phyloP scores from a whole-genome alignment of 2,888 invertebrate species.

The Apoderus coryli region DNA sequence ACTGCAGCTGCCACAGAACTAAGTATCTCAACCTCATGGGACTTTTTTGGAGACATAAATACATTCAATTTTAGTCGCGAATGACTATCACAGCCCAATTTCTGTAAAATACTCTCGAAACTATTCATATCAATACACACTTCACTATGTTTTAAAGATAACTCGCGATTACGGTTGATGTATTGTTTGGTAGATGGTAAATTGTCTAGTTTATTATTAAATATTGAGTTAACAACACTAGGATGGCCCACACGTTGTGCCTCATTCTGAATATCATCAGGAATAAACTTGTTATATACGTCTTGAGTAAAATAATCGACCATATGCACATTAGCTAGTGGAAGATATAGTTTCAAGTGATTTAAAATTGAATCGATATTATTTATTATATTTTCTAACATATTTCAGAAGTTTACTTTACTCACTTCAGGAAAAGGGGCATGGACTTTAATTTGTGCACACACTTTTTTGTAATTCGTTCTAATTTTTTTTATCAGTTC shows the following conservation, averaged over 20 bases:
- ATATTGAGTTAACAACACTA: constrained; percentile 37
- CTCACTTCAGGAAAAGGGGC: constrained; percentile 38
- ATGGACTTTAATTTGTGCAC: constrained; percentile 49
- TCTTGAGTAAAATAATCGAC: constrained; percentile 52
- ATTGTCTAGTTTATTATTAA: constrained; percentile 24
- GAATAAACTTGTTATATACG: constrained; percentile 44
- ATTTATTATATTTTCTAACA: too few species aligned
- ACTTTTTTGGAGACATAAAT: constrained; percentile 69
- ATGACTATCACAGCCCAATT: constrained; percentile 28
- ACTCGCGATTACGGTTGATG: constrained; percentile 21
- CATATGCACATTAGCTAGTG: constrained; percentile 63
- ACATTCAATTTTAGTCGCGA: constrained; percentile 36
- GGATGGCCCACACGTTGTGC: constrained; percentile 33
- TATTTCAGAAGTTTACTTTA: constrained; percentile 46
- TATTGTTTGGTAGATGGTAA: constrained; percentile 23
- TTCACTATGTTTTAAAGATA: constrained; percentile 26
- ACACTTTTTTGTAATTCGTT: constrained; percentile 51
- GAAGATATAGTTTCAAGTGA: constrained; percentile 44
- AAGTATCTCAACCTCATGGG: constrained; percentile 61
- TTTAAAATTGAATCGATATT: too few species aligned
- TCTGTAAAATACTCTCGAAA: constrained; percentile 29
- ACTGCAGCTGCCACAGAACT: constrained; percentile 45
- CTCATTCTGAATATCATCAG: constrained; percentile 37
- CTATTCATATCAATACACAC: constrained; percentile 34
- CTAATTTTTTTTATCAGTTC: constrained; percentile 46